Base-by-base conservation (phyloP, 2,888 invertebrate genomes). In the Polietes domitor region DNA sequence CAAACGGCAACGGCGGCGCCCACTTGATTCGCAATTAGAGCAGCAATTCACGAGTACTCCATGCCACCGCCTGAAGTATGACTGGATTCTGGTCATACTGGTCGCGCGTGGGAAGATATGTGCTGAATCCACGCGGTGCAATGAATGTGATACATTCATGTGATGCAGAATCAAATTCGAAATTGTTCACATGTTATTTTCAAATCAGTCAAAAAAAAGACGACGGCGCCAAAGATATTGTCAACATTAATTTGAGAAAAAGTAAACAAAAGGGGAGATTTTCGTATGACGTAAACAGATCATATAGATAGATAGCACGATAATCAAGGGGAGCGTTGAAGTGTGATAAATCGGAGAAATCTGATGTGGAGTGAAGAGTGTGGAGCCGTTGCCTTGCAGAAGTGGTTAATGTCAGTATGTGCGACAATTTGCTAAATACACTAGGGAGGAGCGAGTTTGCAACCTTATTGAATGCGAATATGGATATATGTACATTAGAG, bases 11-110 rank as follows among this genome's bases (percentile, higher is more conserved):
- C n/a, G n/a, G 32, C 32, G 68, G 73, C 79, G 73, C 79, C 79
- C 74, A 79, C 79, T 79, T 79, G 79, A 55, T 79, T 74, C 28
- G 79, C 74, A 74, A 79, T 79, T 74, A 74, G 74, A 68, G 28
- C 58, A 43, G 21, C 68, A 43, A 21, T 43, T 24, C 58, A 58
- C 12, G 26, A 12, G 26, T 58, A 24, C 24, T 58, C 15, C 24
- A 68, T 68, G 43, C 68, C 41, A 68, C 41, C 61, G 12, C 7
- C 58, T 6, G 43, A 24, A 1, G 12, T 15, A n/a, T 24, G 68
- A 15, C 28, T 68, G 21, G 2, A 21, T 68, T 41, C 43, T 43
- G 43, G 24, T 7, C 37, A 47, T 47, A 12, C 47, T n/a, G 61
- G n/a, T 5, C 28, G 28, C 61, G 68, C 15, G 68, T 68, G 41